A percentile compares a stretch with the other conserved stretches of the same genome.
Evolutionary conservation across 2,888 invertebrate genomes (phyloP).

Genomic region (Dromius quadrimaculatus): DNA sequence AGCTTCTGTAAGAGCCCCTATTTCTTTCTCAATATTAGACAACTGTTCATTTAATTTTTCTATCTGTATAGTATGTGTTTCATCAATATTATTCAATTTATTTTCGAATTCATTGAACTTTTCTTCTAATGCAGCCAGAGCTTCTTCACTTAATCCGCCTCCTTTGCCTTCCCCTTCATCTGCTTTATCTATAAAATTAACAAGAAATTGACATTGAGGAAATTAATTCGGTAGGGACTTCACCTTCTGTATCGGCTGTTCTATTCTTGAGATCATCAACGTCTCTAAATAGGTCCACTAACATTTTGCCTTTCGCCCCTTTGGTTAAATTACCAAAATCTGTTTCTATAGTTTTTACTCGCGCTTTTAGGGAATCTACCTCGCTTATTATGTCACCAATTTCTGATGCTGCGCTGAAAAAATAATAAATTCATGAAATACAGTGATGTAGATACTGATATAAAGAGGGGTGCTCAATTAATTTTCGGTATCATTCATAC

Average conservation of each 20-base stretch:
- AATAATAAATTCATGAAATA: neutral
- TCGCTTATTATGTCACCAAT: neutral
- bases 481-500: no score
- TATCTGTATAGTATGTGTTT: constrained; percentile 65
- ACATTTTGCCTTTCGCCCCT: constrained; percentile 28
- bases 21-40: constrained; percentile 66
- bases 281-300: constrained; percentile 53
- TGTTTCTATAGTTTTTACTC: neutral
- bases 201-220: neutral
- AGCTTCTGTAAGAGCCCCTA: constrained; percentile 61
- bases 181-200: neutral
- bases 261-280: constrained; percentile 54
- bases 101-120: constrained; percentile 60
- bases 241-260: constrained; percentile 45
- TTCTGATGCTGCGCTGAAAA: neutral
- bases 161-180: neutral
- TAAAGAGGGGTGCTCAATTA: no score
- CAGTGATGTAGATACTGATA: no score
- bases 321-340: neutral
- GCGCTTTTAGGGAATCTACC: constrained; percentile 7
- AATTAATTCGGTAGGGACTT: neutral
- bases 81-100: constrained; percentile 62
- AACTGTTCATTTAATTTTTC: constrained; percentile 68
- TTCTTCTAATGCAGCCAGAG: constrained; percentile 49
- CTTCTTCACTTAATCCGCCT: neutral